phyloP scores from a whole-genome alignment of 2,113 vertebrate genomes.

The Mastomys natalensis region DNA sequence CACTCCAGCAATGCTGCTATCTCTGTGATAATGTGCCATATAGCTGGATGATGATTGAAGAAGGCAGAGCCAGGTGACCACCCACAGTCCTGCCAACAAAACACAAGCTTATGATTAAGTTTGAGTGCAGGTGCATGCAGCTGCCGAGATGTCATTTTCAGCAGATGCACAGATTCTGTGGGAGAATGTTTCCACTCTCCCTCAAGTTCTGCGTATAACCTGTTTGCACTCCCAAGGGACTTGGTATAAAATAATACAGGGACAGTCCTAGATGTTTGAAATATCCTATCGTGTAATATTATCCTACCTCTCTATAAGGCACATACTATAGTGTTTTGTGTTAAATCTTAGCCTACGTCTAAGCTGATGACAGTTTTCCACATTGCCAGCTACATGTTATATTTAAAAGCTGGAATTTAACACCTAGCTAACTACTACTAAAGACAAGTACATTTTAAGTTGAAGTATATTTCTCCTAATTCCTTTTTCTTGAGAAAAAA shows the following conservation, averaged over 20 bases:
- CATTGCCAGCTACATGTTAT: neutral
- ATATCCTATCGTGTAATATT: neutral
- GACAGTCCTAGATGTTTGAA: neutral
- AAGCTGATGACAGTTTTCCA: neutral
- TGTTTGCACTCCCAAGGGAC: neutral
- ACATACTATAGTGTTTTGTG: neutral
- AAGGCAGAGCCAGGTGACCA: neutral
- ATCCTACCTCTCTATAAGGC: neutral
- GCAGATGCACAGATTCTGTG: neutral
- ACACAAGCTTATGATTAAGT: neutral
- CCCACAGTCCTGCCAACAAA: neutral
- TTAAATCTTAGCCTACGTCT: neutral
- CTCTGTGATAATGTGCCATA: neutral
- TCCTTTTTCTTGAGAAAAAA: neutral
- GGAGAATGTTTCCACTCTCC: neutral
- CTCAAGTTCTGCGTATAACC: neutral
- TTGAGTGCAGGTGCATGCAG: neutral
- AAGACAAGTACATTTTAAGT: neutral
- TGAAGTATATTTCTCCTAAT: neutral
- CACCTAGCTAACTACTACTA: neutral
- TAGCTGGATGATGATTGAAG: neutral
- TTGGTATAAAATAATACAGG: neutral
- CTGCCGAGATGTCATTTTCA: neutral
- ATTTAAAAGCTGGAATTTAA: neutral
- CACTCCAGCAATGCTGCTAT: neutral